Percentiles rank a stretch among this genome's conserved stretches.
Evolutionary conservation across 2,113 vertebrate genomes (phyloP).

Genomic region (Pachyramphus minor): DNA sequence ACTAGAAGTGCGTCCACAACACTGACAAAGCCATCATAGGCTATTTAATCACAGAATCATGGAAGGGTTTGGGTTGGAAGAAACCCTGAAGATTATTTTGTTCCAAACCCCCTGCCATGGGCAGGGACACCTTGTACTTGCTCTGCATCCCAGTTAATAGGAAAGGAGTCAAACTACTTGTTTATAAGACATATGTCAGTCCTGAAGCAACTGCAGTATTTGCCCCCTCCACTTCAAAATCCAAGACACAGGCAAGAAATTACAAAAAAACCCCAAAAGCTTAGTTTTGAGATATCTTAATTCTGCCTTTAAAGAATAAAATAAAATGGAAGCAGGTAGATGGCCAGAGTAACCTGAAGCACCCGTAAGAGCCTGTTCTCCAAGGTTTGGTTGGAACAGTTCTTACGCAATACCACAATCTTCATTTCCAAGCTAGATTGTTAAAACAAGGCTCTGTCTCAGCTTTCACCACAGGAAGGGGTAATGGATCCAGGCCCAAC

Average conservation of each 20-base stretch:
- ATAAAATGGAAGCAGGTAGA: not conserved
- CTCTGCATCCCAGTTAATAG: not conserved
- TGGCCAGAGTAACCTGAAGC: not conserved
- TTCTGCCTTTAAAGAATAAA: not conserved
- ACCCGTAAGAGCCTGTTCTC: not conserved
- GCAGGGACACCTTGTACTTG: not conserved
- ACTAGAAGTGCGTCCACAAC: not conserved
- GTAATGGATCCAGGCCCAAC: not conserved
- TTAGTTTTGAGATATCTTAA: not conserved
- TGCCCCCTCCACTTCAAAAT: not conserved
- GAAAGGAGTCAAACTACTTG: not conserved
- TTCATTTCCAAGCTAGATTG: not conserved
- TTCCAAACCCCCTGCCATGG: not conserved
- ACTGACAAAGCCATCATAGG: not conserved
- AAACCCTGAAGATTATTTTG: not conserved
- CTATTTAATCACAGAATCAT: not conserved
- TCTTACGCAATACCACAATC: not conserved
- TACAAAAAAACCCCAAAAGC: rapidly evolving
- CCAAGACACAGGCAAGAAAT: not conserved
- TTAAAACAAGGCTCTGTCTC: not conserved
- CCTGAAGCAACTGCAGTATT: not conserved
- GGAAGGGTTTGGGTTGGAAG: not conserved
- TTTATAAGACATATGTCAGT: not conserved
- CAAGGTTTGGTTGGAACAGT: not conserved
- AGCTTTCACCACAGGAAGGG: not conserved